Base-by-base conservation (phyloP, 2,113 vertebrate genomes). In the Zosterops lateralis region DNA sequence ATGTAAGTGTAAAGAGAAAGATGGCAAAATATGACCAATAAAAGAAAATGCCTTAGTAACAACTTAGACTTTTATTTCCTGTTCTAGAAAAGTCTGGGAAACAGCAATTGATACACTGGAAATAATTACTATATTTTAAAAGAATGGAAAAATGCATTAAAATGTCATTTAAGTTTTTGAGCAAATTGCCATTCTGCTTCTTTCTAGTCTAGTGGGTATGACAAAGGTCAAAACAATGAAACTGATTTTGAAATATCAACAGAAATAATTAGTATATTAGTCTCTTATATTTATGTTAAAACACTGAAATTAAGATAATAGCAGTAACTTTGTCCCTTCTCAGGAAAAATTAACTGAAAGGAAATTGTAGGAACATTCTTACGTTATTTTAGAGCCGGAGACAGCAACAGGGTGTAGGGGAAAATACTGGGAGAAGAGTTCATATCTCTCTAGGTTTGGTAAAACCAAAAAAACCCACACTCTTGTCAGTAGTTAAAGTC, bases 131-230 rank as follows among this genome's bases (percentile, higher is more conserved):
- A 0, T 77, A 56, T 93, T 88, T 88, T 78, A 86, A 80, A 92
- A 77, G 56, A 92, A 51, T 70, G 95, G 95, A 94, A 96, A 95
- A 94, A 92, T n/a, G 8, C n/a, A 90, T 95, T 95, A 95, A 86
- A 88, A 77, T 80, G 79, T 80, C 93, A 80, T 54, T 93, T 90
- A 91, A 15, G 36, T 80, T 95, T 95, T 67, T 67, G 54, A 79
- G 7, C 62, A 81, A 91, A 45, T 66, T 85, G 34, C 51, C 42
- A 42, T 76, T 85, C 34, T 65, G 3, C 32, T 80, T 58, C 58
- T 90, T 88, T 80, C 34, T 76, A 56, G 24, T 83, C 90, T 64
- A 80, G 56, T 70, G 85, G 18, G 15, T 74, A 67, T 84, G 65
- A 56, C 83, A 92, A 77, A 90, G 96, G 96, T 94, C 95, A 95